These are phyloP conservation scores for Mythimna ferrago DNA, from an alignment of 2,888 invertebrate species.

Conservation along the genomic window DNA sequence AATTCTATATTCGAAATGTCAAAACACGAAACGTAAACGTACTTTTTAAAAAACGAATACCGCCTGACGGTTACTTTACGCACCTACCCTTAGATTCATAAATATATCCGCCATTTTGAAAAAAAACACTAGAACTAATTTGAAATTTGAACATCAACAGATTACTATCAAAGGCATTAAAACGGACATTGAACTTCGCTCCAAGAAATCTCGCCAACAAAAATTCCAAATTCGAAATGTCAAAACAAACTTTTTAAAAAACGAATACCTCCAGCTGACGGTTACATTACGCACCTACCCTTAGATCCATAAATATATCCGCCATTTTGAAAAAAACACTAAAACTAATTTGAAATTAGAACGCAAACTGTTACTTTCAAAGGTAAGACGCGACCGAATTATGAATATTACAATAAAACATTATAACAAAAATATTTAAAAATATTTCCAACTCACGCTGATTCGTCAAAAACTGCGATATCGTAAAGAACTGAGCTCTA, in stretches of 20 bases:
- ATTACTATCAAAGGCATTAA: no score
- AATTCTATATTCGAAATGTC: no score
- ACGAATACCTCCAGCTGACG: not conserved
- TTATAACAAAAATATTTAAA: slow-evolving; percentile 14
- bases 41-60: no score
- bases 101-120: no score
- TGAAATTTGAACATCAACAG: no score
- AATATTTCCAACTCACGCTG: slow-evolving; percentile 35
- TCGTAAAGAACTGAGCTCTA: slow-evolving; percentile 8
- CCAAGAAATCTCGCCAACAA: no score
- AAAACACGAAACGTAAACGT: no score
- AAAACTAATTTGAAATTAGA: not conserved
- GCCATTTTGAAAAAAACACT: slow-evolving; percentile 28
- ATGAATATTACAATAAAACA: slow-evolving; percentile 10
- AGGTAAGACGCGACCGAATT: not conserved
- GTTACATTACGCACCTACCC: slow-evolving; percentile 39
- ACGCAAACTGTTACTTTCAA: not conserved
- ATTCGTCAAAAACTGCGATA: slow-evolving; percentile 39
- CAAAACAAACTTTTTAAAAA: not conserved
- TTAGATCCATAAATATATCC: slow-evolving; percentile 40
- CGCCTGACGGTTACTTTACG: no score
- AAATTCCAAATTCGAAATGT: not conserved
- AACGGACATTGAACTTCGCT: no score
- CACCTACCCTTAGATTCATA: no score
- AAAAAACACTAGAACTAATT: no score